A percentile compares a stretch with the other conserved stretches of the same genome.
These are phyloP conservation scores for Rhingia campestris DNA, from an alignment of 2,888 invertebrate species.

Conservation along the genomic window DNA sequence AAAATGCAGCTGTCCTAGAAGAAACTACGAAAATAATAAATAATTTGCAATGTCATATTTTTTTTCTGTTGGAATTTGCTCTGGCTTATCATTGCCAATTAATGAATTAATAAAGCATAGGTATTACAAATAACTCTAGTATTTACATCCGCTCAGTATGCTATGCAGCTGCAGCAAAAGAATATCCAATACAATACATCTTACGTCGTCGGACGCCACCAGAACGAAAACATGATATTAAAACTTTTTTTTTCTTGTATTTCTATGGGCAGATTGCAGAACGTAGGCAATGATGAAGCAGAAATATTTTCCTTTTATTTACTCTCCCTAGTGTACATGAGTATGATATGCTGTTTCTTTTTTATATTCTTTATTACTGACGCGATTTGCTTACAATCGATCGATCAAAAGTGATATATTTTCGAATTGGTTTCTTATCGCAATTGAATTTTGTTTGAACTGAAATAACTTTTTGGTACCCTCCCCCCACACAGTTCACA, in stretches of 20 bases:
- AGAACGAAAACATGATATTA: conserved; percentile 60
- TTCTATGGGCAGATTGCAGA: conserved; percentile 1
- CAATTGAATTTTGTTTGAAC: not conserved
- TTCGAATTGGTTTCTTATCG: not conserved
- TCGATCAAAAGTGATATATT: conserved; percentile 12
- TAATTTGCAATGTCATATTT: not conserved
- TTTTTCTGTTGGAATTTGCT: not conserved
- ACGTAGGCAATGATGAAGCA: conserved; percentile 69
- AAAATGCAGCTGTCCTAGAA: not conserved
- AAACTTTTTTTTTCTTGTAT: conserved; percentile 41
- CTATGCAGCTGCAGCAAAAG: conserved; percentile 7
- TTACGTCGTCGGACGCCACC: conserved; percentile 37
- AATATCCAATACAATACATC: conserved; percentile 25
- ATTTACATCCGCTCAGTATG: conserved; percentile 34
- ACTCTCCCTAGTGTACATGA: conserved; percentile 1
- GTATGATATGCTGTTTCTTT: not conserved
- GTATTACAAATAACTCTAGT: not conserved
- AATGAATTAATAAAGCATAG: conserved; percentile 2
- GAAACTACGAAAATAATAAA: no score
- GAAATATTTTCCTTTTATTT: conserved; percentile 29
- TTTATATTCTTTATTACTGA: not conserved
- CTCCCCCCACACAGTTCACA: no score
- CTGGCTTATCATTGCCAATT: conserved; percentile 1
- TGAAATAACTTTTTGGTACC: no score
- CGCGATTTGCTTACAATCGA: not conserved